Percentiles rank a stretch among this genome's conserved stretches.
These are phyloP conservation scores for Sprattus sprattus DNA, from an alignment of 2,113 vertebrate species.

Conservation along the genomic window DNA sequence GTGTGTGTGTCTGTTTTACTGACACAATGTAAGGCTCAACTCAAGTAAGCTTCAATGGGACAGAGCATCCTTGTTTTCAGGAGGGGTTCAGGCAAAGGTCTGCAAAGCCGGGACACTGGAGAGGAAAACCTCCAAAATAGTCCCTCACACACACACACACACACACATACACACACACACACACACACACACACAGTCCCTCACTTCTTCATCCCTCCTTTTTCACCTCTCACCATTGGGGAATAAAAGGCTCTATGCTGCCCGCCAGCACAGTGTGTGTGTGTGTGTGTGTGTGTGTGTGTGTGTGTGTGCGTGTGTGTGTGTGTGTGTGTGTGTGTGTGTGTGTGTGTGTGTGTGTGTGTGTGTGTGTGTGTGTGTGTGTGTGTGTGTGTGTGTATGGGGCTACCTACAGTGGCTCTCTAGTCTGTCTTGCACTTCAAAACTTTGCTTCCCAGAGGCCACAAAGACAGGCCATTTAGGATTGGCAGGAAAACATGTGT, in stretches of 20 bases:
- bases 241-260: not conserved
- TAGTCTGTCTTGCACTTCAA: not conserved
- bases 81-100: constrained; percentile 33
- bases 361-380: no score
- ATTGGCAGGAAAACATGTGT: not conserved
- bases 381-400: no score
- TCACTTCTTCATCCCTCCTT: not conserved
- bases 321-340: no score
- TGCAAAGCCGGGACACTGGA: not conserved
- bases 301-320: no score
- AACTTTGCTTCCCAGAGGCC: not conserved
- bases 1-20: no score
- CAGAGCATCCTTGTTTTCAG: constrained; percentile 25
- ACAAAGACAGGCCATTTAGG: not conserved
- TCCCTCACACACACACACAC: no score
- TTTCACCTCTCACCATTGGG: not conserved
- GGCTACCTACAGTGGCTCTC: no score
- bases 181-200: not conserved
- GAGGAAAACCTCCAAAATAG: not conserved
- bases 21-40: not conserved
- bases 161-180: no score
- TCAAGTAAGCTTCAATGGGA: constrained; percentile 15
- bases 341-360: no score
- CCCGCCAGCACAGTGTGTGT: not conserved
- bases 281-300: no score